These are phyloP conservation scores for Carassius auratus DNA, from an alignment of 2,113 vertebrate species.

Conservation along the genomic window DNA sequence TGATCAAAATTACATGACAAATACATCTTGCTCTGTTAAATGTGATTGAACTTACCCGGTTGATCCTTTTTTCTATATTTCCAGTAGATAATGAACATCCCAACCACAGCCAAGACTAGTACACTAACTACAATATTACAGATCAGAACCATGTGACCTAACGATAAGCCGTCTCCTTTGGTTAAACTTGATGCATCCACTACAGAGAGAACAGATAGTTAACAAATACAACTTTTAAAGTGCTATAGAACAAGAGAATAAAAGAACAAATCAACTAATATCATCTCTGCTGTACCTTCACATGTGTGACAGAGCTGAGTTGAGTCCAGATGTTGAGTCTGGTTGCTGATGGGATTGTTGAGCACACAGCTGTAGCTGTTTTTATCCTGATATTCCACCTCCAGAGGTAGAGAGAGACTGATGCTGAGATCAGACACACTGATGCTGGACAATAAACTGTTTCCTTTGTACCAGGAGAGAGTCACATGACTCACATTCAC, in stretches of 20 bases:
- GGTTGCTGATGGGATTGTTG: background rate
- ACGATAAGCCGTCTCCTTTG: background rate
- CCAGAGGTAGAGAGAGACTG: constrained; percentile 16
- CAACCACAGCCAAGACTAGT: background rate
- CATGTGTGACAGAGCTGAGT: background rate
- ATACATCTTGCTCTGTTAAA: background rate
- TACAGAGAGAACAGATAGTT: background rate
- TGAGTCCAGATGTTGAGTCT: constrained; percentile 2
- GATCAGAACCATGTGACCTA: background rate
- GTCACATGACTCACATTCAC: background rate
- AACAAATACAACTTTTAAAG: background rate
- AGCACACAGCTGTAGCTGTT: constrained; percentile 7
- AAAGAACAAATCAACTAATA: background rate
- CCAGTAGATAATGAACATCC: background rate
- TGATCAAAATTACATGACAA: too few relatives aligned
- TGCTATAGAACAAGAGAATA: background rate
- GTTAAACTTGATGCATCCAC: background rate
- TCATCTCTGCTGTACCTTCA: background rate
- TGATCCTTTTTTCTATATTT: background rate
- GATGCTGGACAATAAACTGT: constrained; percentile 9
- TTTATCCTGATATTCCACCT: constrained; percentile 17
- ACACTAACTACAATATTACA: background rate
- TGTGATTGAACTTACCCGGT: background rate
- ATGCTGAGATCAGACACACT: constrained; percentile 3
- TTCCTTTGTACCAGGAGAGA: constrained; percentile 4